A percentile compares a stretch with the other conserved stretches of the same genome.
phyloP scores from a whole-genome alignment of 2,888 invertebrate genomes.

The Clivina fossor region DNA sequence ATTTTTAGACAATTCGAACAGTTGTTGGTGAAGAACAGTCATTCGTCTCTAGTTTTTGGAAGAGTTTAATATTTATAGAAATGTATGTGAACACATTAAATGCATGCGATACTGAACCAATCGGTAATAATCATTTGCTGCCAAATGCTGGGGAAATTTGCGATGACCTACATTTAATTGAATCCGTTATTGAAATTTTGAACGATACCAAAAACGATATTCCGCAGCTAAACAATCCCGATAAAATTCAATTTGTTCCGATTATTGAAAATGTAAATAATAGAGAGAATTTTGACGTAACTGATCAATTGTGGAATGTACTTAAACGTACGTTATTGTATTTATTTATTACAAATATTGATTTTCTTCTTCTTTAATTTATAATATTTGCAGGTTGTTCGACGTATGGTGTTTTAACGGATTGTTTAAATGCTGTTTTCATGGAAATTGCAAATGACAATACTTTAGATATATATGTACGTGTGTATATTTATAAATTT shows the following conservation, averaged over 20 bases:
- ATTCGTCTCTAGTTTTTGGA: slow-evolving; percentile 35
- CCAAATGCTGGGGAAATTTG: not conserved
- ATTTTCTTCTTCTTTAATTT: not conserved
- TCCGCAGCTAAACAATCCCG: slow-evolving; percentile 4
- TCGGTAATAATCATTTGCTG: slow-evolving; percentile 19
- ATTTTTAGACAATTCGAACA: slow-evolving; percentile 40
- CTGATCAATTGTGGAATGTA: slow-evolving; percentile 22
- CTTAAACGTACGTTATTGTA: slow-evolving; percentile 14
- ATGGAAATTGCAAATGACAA: slow-evolving; percentile 34
- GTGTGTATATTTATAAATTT: slow-evolving; percentile 3
- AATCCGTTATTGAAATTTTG: slow-evolving; percentile 13
- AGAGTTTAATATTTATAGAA: slow-evolving; percentile 36
- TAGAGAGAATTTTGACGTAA: slow-evolving; percentile 13
- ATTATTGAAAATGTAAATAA: slow-evolving; percentile 13
- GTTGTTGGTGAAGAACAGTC: slow-evolving; percentile 39
- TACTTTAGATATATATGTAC: slow-evolving; percentile 36
- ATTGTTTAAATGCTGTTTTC: slow-evolving; percentile 38
- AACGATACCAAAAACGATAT: slow-evolving; percentile 2
- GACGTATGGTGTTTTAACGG: slow-evolving; percentile 35
- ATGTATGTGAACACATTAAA: slow-evolving; percentile 26
- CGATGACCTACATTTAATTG: slow-evolving; percentile 10
- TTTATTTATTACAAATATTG: not conserved
- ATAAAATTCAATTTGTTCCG: slow-evolving; percentile 10
- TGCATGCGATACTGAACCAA: slow-evolving; percentile 19
- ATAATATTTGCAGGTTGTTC: slow-evolving; percentile 39